Conservation (phyloP, 2,888 invertebrate genomes). For the Agrotis clavis region DNA sequence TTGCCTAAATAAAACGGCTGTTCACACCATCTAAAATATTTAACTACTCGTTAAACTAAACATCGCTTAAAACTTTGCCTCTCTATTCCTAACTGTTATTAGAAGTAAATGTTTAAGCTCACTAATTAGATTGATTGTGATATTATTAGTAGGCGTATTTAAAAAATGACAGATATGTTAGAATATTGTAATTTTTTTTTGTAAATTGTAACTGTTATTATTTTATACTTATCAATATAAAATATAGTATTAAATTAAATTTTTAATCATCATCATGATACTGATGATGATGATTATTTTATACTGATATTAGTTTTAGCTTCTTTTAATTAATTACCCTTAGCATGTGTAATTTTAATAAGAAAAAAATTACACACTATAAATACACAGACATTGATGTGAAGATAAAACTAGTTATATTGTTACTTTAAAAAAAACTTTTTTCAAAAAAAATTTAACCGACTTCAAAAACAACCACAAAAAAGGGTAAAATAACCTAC, state of each 20-base stretch:
- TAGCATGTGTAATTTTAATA: no score
- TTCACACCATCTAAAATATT: slow-evolving; percentile 22
- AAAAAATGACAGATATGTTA: slow-evolving; percentile 35
- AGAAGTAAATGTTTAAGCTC: slow-evolving; percentile 43
- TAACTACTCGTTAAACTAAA: slow-evolving; percentile 30
- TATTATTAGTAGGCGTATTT: slow-evolving; percentile 59
- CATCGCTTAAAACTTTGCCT: slow-evolving; percentile 28
- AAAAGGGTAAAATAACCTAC: no score
- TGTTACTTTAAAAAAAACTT: no score
- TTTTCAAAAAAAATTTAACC: no score
- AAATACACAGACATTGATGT: no score
- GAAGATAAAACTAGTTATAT: no score
- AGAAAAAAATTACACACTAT: no score
- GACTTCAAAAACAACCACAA: no score
- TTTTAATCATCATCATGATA: no score
- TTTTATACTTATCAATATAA: no score
- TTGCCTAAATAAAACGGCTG: background rate
- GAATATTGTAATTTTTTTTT: background rate
- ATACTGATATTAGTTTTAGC: background rate
- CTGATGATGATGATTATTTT: background rate
- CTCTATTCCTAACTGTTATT: slow-evolving; percentile 44
- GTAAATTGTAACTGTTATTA: background rate
- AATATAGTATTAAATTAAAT: no score
- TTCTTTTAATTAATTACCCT: background rate
- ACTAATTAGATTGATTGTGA: slow-evolving; percentile 65